phyloP scores from a whole-genome alignment of 2,113 vertebrate species.

The Cebus imitator region DNA sequence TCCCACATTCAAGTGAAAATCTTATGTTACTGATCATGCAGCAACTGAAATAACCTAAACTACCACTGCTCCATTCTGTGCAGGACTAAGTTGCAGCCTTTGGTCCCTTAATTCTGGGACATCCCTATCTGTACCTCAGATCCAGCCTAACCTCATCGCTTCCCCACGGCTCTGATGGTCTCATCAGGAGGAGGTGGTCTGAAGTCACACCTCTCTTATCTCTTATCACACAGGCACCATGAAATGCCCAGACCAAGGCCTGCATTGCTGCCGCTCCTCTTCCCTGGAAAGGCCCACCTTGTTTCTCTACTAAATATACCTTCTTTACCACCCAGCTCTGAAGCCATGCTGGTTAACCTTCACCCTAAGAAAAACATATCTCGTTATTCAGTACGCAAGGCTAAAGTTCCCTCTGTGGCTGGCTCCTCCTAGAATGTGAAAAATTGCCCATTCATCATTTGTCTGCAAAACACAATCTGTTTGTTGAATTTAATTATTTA shows the following conservation, averaged over 20 bases:
- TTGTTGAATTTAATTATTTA: neutral
- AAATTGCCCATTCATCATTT: fast-evolving
- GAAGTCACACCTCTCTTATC: neutral
- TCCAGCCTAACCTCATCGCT: neutral
- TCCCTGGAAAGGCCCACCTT: too few species aligned
- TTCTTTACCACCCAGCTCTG: neutral
- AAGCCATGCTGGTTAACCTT: neutral
- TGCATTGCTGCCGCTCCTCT: neutral
- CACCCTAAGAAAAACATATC: neutral
- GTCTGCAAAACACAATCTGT: neutral
- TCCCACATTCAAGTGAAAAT: neutral
- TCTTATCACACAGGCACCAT: neutral
- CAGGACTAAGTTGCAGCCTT: neutral
- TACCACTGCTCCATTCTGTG: neutral
- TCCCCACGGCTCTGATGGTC: neutral
- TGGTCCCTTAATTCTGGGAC: too few species aligned
- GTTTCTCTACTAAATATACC: neutral
- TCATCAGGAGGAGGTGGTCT: neutral
- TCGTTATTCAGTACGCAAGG: neutral
- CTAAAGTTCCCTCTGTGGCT: neutral
- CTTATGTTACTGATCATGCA: neutral
- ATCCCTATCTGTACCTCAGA: neutral
- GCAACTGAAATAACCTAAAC: neutral
- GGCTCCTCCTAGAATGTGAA: neutral
- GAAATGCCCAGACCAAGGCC: neutral